Evolutionary conservation across 1,140 invertebrate species (phyloP), one percentile per base, ranked within the genome.

Genomic region (Lepidostoma basale): DNA sequence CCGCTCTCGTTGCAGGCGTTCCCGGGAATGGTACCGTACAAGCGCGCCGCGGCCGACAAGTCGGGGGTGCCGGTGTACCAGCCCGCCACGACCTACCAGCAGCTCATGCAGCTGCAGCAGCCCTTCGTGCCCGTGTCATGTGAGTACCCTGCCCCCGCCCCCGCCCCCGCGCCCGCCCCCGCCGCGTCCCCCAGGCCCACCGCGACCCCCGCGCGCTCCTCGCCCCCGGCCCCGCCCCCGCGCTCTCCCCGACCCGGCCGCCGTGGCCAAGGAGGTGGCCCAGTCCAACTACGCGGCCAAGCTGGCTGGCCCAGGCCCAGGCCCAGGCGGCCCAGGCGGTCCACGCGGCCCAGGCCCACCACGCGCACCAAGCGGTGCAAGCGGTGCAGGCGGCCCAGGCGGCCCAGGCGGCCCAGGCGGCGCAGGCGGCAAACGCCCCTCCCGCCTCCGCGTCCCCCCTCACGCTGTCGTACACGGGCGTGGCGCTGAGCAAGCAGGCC

Each of bases 51-150:
- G 75, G 94, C 93, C 56, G 94, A 96, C 82, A 98, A 98, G 84
- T 95, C 93, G 78, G 95, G 95, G 74, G 88, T 97, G 79, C 95
- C 95, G 74, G 92, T 98, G 74, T 98, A 97, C 86, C 95, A 97
- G 83, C 94, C 94, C 75, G 90, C 90, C 76, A 92, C 92, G 74
- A 92, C 93, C 76, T 97, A 97, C 85, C 95, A 97, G 83, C 94
- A 94, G 85, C 87, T 97, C 82, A 96, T 97, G 93, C 94, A 94
- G 86, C 85, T 94, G 74, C 92, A 94, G 85, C 94, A 96, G 88
- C 93, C 93, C 77, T 93, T 92, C 86, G 90, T 93, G 86, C 91
- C 91, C 88, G 90, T 93, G 84, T 93, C 91, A 92, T 93, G 91
- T 93, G 90, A 93, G 92, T 93, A 92, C 88, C 87, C 87, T 83